Conservation (phyloP, 2,113 vertebrate genomes). For the Chaetura pelagica region DNA sequence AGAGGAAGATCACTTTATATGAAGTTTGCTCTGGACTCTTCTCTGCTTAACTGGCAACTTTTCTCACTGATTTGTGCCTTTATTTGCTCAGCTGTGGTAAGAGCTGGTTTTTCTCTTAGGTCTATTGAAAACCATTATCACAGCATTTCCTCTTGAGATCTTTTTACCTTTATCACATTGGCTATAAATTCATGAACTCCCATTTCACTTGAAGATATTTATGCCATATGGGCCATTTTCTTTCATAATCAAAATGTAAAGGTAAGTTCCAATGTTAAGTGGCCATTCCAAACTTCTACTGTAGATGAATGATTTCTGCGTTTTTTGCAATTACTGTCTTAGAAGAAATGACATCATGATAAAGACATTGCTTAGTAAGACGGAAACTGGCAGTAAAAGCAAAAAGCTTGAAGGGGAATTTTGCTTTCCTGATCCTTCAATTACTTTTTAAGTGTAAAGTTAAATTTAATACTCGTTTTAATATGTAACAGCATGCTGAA, state of each 20-base stretch:
- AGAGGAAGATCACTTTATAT: background rate
- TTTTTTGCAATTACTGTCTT: constrained; percentile 15
- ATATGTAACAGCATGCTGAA: background rate
- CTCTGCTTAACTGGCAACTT: background rate
- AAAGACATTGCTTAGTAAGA: constrained; percentile 48
- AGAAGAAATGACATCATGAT: constrained; percentile 35
- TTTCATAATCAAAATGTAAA: constrained; percentile 54
- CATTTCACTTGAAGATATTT: constrained; percentile 51
- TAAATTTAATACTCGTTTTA: background rate
- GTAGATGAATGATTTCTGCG: constrained; percentile 23
- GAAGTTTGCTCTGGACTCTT: background rate
- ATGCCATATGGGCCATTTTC: constrained; percentile 40
- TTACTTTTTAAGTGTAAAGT: constrained; percentile 8
- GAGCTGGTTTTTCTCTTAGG: constrained; percentile 8
- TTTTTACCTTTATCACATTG: constrained; percentile 21
- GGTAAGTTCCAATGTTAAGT: constrained; percentile 43
- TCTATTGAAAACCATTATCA: constrained; percentile 48
- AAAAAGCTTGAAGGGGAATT: constrained; percentile 55
- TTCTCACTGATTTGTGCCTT: constrained; percentile 16
- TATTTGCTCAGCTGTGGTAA: background rate
- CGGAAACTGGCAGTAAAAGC: constrained; percentile 41
- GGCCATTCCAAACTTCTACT: constrained; percentile 6
- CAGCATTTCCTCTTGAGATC: constrained; percentile 16
- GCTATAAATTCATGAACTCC: constrained; percentile 45
- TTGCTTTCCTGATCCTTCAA: constrained; percentile 27